A percentile compares a stretch with the other conserved stretches of the same genome.
Evolutionary conservation across 2,113 vertebrate species (phyloP).

Genomic region (Montifringilla adamsi): DNA sequence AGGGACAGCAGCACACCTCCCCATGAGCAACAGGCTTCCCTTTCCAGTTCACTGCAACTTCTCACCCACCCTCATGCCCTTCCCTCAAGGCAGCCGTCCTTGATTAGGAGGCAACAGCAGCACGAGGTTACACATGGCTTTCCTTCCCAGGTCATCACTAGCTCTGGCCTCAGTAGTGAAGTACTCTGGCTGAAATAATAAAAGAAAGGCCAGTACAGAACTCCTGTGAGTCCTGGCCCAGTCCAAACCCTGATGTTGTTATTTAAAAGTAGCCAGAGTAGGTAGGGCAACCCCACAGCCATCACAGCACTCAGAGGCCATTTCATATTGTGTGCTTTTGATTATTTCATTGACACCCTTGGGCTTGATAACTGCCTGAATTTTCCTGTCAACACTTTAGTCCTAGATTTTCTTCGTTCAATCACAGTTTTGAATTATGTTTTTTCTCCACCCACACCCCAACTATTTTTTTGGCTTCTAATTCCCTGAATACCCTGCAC

Average conservation of each 20-base stretch:
- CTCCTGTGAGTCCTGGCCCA: constrained; percentile 1
- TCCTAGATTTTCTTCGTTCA: constrained; percentile 10
- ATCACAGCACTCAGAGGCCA: background rate
- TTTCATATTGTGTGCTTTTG: background rate
- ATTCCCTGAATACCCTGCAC: constrained; percentile 8
- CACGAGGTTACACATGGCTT: background rate
- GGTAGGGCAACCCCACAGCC: background rate
- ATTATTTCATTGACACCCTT: constrained; percentile 45
- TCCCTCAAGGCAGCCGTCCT: background rate
- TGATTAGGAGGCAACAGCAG: background rate
- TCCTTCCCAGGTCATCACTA: background rate
- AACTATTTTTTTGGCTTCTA: background rate
- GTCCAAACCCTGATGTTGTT: background rate
- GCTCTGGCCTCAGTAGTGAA: background rate
- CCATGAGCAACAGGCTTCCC: fast-evolving
- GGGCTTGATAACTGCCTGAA: constrained; percentile 44
- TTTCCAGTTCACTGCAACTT: background rate
- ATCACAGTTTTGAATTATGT: constrained; percentile 15
- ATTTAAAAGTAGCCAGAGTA: background rate
- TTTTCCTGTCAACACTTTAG: constrained; percentile 44
- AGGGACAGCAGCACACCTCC: background rate
- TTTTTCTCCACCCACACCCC: background rate
- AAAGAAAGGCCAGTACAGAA: background rate
- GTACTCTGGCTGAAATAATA: background rate
- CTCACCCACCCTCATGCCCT: background rate